Evolutionary conservation across 2,888 invertebrate genomes (phyloP), one percentile per base, ranked within the genome.

Genomic region (Didymodactylos carnosus): DNA sequence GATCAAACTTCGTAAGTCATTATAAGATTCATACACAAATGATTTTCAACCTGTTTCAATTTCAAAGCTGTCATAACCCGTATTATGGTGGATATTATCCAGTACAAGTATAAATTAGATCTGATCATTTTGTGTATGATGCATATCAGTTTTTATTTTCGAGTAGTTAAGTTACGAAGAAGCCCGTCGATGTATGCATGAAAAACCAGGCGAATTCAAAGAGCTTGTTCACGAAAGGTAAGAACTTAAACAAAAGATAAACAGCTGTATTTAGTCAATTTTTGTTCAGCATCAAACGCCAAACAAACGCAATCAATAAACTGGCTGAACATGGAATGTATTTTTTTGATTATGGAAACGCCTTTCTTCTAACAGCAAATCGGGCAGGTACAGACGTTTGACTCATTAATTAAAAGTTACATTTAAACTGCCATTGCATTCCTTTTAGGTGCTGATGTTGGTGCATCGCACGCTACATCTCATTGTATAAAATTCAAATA

Each of bases 301-400:
- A 88, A 72, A 83, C 87, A 8, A 77, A 78, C 2, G 87, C 87
- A n/a, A 86, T 88, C 73, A 86, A 87, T 78, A 81, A 79, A 51
- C 79, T 88, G 71, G 77, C 84, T 0, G 79, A 80, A 4, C 78
- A 81, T 13, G 87, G 87, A 13, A 81, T 87, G 82, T 83, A 83
- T 77, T 88, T 88, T 80, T 88, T 86, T 86, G 87, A 88, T 79
- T 88, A 88, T 79, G 87, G 87, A 27, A 88, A 88, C 79, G 87
- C 87, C 4, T 88, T 87, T 79, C 81, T 88, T 27, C 81, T 88
- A 73, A 87, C 88, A 79, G 86, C 87, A 7, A 81, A 84, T 70
- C 79, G 87, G 75, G 87, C 87, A 51, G 86, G 62, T 62, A 62
- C 19, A 19, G 10, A 16, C 10, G 5, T 10, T 27, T 13, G 11